A percentile compares a stretch with the other conserved stretches of the same genome.
Conservation (phyloP, 2,888 invertebrate species). For the Heteromurus nitidus region DNA sequence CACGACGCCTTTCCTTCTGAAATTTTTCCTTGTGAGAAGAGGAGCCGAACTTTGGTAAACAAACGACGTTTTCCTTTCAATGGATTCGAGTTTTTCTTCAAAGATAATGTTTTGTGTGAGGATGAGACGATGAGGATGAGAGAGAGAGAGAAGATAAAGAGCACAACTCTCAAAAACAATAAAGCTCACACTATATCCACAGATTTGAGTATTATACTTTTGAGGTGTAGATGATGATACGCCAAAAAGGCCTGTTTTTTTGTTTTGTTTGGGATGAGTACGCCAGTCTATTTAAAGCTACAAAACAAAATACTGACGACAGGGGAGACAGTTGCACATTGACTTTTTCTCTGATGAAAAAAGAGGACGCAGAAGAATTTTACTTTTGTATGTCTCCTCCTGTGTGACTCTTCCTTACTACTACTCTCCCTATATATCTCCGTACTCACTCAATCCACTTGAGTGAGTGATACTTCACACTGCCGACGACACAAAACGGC, state of each 20-base stretch:
- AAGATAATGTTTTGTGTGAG: too few relatives aligned
- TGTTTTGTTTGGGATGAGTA: constrained; percentile 17
- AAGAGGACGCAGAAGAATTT: constrained; percentile 21
- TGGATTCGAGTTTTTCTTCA: not conserved
- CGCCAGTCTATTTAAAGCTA: constrained; percentile 48
- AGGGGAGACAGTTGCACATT: constrained; percentile 44
- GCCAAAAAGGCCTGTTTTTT: not conserved
- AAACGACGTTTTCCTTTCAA: not conserved
- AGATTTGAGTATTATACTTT: not conserved
- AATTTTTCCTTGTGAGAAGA: too few relatives aligned
- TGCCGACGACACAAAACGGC: constrained; percentile 11
- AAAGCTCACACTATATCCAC: too few relatives aligned
- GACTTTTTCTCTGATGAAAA: constrained; percentile 17
- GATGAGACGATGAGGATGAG: too few relatives aligned
- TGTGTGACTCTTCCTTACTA: constrained; percentile 31
- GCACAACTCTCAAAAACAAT: too few relatives aligned
- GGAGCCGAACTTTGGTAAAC: not conserved
- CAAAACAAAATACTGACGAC: constrained; percentile 27
- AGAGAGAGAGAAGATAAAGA: constrained; percentile 1
- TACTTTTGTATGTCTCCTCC: constrained; percentile 42
- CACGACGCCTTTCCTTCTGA: not conserved
- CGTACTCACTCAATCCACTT: not conserved
- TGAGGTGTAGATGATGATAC: constrained; percentile 3
- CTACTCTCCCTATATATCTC: too few relatives aligned
- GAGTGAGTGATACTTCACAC: constrained; percentile 24